Conservation (phyloP, 1,140 invertebrate genomes). For the Sycophila sp. region DNA sequence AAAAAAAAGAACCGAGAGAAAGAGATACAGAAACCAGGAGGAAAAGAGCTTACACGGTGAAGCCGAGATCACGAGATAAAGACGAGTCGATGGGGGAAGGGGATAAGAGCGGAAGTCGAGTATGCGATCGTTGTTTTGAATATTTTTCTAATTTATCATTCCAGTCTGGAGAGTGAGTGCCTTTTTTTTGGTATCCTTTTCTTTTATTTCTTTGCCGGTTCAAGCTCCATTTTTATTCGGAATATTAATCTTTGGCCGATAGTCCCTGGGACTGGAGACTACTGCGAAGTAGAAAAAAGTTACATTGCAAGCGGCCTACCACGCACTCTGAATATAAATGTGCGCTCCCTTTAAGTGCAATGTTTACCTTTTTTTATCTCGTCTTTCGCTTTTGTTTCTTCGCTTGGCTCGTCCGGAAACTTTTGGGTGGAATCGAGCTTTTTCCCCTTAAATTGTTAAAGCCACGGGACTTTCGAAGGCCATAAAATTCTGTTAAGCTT, state of each 20-base stretch:
- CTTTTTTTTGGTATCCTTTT: neutral
- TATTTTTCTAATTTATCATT: slow-evolving; percentile 42
- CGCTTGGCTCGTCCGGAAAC: no score
- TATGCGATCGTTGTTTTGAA: slow-evolving; percentile 19
- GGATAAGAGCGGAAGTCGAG: neutral
- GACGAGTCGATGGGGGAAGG: neutral
- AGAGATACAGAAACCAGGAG: no score
- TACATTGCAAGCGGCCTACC: slow-evolving; percentile 38
- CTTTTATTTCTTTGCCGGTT: neutral
- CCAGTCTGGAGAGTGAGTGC: neutral
- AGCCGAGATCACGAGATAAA: slow-evolving; percentile 5
- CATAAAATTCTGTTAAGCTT: slow-evolving; percentile 1
- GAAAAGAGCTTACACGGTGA: neutral
- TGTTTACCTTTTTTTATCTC: slow-evolving; percentile 10
- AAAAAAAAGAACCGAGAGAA: no score
- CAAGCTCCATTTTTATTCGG: slow-evolving; percentile 30
- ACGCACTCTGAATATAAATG: slow-evolving; percentile 42
- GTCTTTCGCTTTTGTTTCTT: no score
- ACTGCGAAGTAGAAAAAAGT: slow-evolving; percentile 27
- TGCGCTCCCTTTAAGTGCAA: slow-evolving; percentile 34
- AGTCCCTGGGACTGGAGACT: neutral
- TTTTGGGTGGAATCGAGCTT: neutral
- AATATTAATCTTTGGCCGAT: slow-evolving; percentile 41
- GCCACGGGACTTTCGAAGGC: neutral
- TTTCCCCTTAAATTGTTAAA: no score